Evolutionary conservation across 2,888 invertebrate species (phyloP).

Genomic region (Molanna angustata): DNA sequence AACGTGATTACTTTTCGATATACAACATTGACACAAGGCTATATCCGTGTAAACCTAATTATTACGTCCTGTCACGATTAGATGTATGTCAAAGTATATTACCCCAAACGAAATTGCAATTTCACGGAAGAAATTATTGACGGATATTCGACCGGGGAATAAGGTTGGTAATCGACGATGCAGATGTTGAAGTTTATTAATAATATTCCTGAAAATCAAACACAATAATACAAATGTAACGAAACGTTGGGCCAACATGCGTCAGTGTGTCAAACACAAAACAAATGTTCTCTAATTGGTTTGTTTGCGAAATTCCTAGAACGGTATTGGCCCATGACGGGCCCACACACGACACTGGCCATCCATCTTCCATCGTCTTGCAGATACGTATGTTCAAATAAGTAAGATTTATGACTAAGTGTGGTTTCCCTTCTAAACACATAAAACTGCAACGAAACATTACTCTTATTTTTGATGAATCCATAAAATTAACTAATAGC

Average conservation of each 20-base stretch:
- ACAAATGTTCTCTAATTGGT: conserved; percentile 20
- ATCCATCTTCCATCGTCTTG: conserved; percentile 17
- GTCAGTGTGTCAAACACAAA: not conserved
- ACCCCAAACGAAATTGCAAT: conserved; percentile 11
- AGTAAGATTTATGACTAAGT: conserved; percentile 15
- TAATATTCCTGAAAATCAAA: not conserved
- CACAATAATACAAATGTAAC: no score
- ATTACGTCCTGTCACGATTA: no score
- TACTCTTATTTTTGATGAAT: no score
- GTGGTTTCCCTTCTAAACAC: conserved; percentile 9
- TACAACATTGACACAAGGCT: no score
- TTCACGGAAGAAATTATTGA: conserved; percentile 13
- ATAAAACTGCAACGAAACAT: conserved; percentile 4
- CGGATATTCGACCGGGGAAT: conserved; percentile 1
- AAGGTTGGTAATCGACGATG: no score
- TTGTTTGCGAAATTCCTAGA: conserved; percentile 18
- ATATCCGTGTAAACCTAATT: no score
- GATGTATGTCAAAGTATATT: no score
- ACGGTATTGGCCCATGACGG: conserved; percentile 13
- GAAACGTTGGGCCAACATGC: not conserved
- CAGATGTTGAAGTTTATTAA: conserved; percentile 7
- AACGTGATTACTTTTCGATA: no score
- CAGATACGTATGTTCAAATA: conserved; percentile 15
- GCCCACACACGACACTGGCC: conserved; percentile 13
- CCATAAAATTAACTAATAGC: no score